Conservation (phyloP, 1,140 invertebrate genomes). For the Drosophila setifemur region DNA sequence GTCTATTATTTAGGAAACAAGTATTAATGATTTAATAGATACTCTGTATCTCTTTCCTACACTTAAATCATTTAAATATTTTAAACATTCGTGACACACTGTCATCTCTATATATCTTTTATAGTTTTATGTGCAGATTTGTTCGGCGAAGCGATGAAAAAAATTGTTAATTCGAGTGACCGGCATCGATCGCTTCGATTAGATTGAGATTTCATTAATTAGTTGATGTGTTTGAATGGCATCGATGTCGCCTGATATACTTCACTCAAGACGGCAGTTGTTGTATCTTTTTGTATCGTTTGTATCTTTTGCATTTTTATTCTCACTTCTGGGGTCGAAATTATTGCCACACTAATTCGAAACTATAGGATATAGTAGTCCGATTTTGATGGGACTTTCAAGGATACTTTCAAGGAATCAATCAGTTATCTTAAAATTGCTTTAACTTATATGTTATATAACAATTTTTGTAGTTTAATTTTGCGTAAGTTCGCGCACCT, state of each 20-base stretch:
- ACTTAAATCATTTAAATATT: background rate
- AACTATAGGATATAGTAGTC: too few species aligned
- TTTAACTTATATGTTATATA: too few species aligned
- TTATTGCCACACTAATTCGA: too few species aligned
- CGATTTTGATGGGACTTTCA: too few species aligned
- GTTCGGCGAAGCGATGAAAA: background rate
- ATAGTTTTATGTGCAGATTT: constrained; percentile 18
- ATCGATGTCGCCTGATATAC: constrained; percentile 14
- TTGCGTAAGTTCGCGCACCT: too few species aligned
- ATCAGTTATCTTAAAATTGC: too few species aligned
- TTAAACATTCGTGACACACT: constrained; percentile 16
- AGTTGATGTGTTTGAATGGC: constrained; percentile 40
- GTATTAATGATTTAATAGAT: too few species aligned
- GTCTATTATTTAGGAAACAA: too few species aligned
- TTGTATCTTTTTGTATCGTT: too few species aligned
- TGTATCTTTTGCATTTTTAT: background rate
- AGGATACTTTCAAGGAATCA: too few species aligned
- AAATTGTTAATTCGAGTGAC: constrained; percentile 10
- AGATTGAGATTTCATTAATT: constrained; percentile 80
- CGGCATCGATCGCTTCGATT: constrained; percentile 51
- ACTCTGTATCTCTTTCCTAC: background rate
- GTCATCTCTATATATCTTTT: constrained; percentile 1
- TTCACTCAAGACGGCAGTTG: constrained; percentile 1
- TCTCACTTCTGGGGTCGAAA: constrained; percentile 4
- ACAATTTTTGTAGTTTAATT: too few species aligned